Evolutionary conservation across 2,113 vertebrate species (phyloP).

Genomic region (Ariopsis seemanni): DNA sequence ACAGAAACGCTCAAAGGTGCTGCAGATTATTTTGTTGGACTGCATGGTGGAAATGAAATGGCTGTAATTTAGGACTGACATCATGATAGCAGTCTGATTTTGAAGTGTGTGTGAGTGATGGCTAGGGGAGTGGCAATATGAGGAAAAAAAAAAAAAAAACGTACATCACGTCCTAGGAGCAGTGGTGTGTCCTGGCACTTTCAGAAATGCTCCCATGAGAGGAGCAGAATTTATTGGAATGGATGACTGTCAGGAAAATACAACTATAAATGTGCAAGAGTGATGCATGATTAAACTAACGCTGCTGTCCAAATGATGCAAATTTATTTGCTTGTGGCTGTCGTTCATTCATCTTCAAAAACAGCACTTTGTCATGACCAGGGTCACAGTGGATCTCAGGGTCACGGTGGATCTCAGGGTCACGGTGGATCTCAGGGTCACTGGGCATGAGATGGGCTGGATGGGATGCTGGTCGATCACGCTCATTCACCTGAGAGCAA

Average conservation of each 20-base stretch:
- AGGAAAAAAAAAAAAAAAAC: neutral
- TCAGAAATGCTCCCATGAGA: neutral
- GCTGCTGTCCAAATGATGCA: too few relatives aligned
- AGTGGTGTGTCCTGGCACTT: neutral
- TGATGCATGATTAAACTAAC: neutral
- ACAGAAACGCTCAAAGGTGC: neutral
- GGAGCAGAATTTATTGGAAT: neutral
- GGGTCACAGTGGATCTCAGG: neutral
- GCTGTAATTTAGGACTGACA: neutral
- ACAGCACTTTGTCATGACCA: neutral
- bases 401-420: neutral
- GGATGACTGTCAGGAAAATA: neutral
- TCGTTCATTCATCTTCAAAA: neutral
- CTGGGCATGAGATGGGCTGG: neutral
- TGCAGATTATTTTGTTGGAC: neutral
- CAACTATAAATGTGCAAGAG: neutral
- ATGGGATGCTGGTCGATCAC: neutral
- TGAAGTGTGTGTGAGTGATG: neutral
- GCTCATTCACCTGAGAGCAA: neutral
- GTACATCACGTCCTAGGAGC: neutral
- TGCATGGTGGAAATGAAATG: neutral
- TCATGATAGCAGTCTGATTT: neutral
- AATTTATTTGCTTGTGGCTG: neutral
- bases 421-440: neutral
- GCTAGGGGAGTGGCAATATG: conserved; percentile 5